Percentiles rank a stretch among this genome's conserved stretches.
phyloP scores from a whole-genome alignment of 53 echinoderm and acorn worm species.

The Echinometra lucunter region DNA sequence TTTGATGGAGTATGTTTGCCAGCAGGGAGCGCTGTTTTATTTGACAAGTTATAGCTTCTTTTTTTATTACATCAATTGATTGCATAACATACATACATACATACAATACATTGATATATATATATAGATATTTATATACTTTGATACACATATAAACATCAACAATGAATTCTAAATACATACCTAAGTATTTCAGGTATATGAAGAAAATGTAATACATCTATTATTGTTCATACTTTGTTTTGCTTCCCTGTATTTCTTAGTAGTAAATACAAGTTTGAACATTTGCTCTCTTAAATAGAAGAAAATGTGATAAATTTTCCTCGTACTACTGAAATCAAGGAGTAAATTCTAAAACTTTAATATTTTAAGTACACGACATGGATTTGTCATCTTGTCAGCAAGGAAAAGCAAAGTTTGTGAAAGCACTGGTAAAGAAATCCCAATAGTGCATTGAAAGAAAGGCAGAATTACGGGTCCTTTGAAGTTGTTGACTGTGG shows the following conservation, averaged over 20 bases:
- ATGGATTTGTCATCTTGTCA: not conserved
- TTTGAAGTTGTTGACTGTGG: not conserved
- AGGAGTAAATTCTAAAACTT: not conserved
- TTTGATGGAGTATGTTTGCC: conserved; percentile 56
- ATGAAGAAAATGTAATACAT: not conserved
- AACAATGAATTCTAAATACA: conserved; percentile 6
- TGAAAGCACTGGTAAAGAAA: conserved; percentile 28
- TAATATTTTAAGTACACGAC: not conserved
- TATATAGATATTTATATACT: conserved; percentile 24
- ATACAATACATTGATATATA: conserved; percentile 52
- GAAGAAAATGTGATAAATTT: not conserved
- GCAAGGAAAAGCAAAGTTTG: not conserved
- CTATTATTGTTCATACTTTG: conserved; percentile 16
- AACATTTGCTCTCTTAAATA: not conserved
- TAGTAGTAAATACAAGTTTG: conserved; percentile 22
- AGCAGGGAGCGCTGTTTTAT: conserved; percentile 53
- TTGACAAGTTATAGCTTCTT: conserved; percentile 68
- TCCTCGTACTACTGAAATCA: not conserved
- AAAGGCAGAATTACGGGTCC: not conserved
- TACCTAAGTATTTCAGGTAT: conserved; percentile 45
- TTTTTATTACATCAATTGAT: conserved; percentile 58
- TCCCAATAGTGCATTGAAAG: conserved; percentile 31
- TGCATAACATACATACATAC: conserved; percentile 61
- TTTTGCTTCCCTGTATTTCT: not conserved
- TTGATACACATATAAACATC: not conserved